Base-by-base conservation (phyloP, 2,113 vertebrate genomes). In the Notiomystis cincta region DNA sequence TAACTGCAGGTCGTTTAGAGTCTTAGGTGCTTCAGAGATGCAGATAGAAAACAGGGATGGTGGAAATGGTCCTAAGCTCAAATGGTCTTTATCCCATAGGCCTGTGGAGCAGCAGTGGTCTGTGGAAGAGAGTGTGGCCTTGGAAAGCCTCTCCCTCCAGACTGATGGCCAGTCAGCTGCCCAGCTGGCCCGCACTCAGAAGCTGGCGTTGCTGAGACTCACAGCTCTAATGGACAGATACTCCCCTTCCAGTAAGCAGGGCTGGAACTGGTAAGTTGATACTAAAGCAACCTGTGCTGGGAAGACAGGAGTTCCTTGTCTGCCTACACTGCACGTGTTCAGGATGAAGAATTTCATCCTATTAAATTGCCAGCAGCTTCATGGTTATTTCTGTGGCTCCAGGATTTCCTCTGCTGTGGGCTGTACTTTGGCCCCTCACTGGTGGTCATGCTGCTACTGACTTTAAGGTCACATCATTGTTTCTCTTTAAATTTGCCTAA, bases 141-240 rank as follows among this genome's bases (percentile, higher is more conserved):
- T 96, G 65, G 96, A 92, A 51, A 75, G 90, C 70, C 82, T 96
- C 58, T 82, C 96, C 67, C 73, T 94, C 2, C 97, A 96, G 75
- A 38, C 97, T 28, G 98, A 98, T 24, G 75, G 76, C 69, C 98
- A 95, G 96, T 97, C 98, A 14, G 98, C 98, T 17, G 94, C 98
- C 56, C 98, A 98, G 94, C 96, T 99, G 76, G 98, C 97, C 72
- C 97, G 97, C 88, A 98, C 98, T 60, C 98, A 98, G 87, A 98
- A 98, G 48, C 97, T 99, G 78, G 98, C 98, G 7, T 75, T 99
- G 95, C 89, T 99, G 86, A 98, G 98, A 67, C 97, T 99, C 97
- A 99, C 98, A 5, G 97, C 98, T 66, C 94, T 99, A 60, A 99
- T 99, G 99, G 99, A 99, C 96, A 99, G 98, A 95, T 96, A 98